These are phyloP conservation scores for Psophia crepitans DNA, from an alignment of 2,113 vertebrate species.

Conservation along the genomic window DNA sequence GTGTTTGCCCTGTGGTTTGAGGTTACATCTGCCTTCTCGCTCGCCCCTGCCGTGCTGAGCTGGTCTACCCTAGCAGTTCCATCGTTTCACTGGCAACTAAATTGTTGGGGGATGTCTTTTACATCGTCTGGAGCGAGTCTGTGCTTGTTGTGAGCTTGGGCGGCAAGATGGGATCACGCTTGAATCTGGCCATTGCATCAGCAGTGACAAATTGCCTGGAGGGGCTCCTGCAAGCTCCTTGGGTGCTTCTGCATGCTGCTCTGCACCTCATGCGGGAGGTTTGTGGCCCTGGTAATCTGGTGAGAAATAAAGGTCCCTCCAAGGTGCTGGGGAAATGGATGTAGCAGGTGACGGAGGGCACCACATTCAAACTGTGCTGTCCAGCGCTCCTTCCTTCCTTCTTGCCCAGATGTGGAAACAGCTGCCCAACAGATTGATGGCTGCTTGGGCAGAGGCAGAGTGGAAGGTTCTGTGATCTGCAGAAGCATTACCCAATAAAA, in stretches of 20 bases:
- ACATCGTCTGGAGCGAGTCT: neutral
- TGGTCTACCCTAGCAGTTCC: neutral
- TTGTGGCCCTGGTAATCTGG: neutral
- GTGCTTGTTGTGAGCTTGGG: neutral
- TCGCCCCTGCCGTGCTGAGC: neutral
- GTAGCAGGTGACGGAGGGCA: neutral
- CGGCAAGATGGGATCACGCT: neutral
- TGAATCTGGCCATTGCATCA: neutral
- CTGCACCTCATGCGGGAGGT: neutral
- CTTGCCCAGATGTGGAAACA: neutral
- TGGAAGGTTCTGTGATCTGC: neutral
- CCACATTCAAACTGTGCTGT: neutral
- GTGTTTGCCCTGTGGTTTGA: neutral
- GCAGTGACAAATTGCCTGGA: accelerated
- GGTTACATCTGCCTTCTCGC: neutral
- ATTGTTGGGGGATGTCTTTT: neutral
- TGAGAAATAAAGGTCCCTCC: neutral
- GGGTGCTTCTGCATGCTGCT: neutral
- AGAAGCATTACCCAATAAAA: neutral
- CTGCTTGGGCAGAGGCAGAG: neutral
- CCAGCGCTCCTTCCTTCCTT: no score
- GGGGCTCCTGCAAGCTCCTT: accelerated
- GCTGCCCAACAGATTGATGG: neutral
- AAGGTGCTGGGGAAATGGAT: neutral
- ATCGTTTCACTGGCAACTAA: neutral